Evolutionary conservation across 2,888 invertebrate species (phyloP).

Genomic region (Coenonympha arcania): DNA sequence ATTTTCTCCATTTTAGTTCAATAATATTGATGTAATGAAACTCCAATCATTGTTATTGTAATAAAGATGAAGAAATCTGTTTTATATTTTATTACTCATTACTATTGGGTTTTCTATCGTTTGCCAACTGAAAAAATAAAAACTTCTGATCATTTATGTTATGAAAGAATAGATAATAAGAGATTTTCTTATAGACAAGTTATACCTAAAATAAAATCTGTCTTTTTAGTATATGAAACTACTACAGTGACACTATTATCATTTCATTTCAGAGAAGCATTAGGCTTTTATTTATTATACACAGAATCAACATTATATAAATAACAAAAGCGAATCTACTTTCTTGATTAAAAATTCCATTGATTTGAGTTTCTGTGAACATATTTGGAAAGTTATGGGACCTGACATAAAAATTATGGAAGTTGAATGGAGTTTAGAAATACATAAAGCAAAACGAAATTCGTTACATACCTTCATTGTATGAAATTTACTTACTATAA

Average conservation of each 20-base stretch:
- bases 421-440: no score
- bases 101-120: not conserved
- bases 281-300: no score
- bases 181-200: not conserved
- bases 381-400: not conserved
- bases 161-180: not conserved
- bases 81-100: not conserved
- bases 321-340: not conserved
- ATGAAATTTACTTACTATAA: no score
- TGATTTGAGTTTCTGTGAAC: not conserved
- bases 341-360: not conserved
- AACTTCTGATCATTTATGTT: not conserved
- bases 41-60: not conserved
- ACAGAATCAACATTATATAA: no score
- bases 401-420: no score
- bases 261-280: not conserved
- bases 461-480: no score
- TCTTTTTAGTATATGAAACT: not conserved
- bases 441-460: no score
- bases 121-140: not conserved
- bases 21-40: no score
- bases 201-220: no score
- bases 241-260: not conserved
- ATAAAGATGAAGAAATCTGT: not conserved
- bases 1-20: no score